Conservation (phyloP, 2,888 invertebrate genomes). For the Ypsolopha scabrella region DNA sequence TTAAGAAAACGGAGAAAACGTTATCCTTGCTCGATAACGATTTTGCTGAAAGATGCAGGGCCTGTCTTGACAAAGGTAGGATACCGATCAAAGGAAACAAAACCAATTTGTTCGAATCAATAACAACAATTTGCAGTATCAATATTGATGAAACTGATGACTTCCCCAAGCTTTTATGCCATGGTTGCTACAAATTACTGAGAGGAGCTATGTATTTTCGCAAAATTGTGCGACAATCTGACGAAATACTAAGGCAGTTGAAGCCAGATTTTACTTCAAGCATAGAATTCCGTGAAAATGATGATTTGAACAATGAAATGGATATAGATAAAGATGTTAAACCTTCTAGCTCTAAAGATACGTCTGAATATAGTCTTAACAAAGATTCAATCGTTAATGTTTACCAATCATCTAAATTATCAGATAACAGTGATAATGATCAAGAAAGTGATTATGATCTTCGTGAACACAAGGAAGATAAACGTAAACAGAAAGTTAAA, state of each 20-base stretch:
- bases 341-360: not conserved
- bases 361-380: no score
- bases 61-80: conserved; percentile 1
- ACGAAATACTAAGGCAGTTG: not conserved
- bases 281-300: not conserved
- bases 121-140: not conserved
- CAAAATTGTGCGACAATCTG: conserved; percentile 16
- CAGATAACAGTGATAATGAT: not conserved
- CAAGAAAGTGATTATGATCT: not conserved
- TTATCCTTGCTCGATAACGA: no score
- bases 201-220: conserved; percentile 17
- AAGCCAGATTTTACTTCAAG: not conserved
- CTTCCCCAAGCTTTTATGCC: conserved; percentile 19
- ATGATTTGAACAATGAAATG: conserved; percentile 6
- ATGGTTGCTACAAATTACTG: conserved; percentile 13
- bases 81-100: not conserved
- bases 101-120: not conserved
- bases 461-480: not conserved
- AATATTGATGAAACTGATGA: conserved; percentile 14
- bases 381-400: no score
- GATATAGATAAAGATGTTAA: not conserved
- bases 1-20: no score
- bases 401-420: no score
- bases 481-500: conserved; percentile 19
- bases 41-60: not conserved